phyloP scores from a whole-genome alignment of 2,888 invertebrate genomes.

The Endomychus coccineus region DNA sequence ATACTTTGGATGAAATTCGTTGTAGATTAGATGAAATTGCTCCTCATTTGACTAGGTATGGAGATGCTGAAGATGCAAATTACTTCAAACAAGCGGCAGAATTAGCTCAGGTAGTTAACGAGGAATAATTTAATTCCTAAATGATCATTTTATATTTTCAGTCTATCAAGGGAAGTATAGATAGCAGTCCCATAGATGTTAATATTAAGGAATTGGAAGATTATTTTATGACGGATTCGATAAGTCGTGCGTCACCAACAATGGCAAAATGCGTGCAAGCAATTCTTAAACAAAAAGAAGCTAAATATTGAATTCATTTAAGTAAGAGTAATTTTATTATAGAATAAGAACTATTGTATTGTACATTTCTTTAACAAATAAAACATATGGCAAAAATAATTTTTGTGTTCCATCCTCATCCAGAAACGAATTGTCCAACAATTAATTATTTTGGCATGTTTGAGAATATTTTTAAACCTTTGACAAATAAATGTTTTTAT shows the following conservation, averaged over 20 bases:
- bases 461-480: too few species aligned
- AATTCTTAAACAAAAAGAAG: slow-evolving; percentile 63
- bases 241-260: slow-evolving; percentile 92
- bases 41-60: slow-evolving; percentile 82
- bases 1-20: slow-evolving; percentile 75
- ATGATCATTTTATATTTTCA: too few species aligned
- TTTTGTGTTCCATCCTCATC: too few species aligned
- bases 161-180: slow-evolving; percentile 30
- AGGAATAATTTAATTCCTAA: too few species aligned
- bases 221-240: slow-evolving; percentile 92
- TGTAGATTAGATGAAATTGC: slow-evolving; percentile 75
- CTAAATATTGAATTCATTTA: slow-evolving; percentile 22
- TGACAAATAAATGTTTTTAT: too few species aligned
- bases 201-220: slow-evolving; percentile 73
- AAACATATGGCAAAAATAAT: too few species aligned
- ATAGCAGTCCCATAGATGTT: slow-evolving; percentile 54
- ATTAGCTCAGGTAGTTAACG: slow-evolving; percentile 52
- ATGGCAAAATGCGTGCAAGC: slow-evolving; percentile 98
- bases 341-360: too few species aligned
- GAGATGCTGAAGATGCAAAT: slow-evolving; percentile 75
- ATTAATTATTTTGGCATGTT: too few species aligned
- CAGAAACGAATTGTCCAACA: too few species aligned
- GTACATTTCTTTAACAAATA: too few species aligned
- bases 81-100: slow-evolving; percentile 76
- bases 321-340: too few species aligned